These are phyloP conservation scores for Cotesia congregata DNA, from an alignment of 2,888 invertebrate species.

Conservation along the genomic window DNA sequence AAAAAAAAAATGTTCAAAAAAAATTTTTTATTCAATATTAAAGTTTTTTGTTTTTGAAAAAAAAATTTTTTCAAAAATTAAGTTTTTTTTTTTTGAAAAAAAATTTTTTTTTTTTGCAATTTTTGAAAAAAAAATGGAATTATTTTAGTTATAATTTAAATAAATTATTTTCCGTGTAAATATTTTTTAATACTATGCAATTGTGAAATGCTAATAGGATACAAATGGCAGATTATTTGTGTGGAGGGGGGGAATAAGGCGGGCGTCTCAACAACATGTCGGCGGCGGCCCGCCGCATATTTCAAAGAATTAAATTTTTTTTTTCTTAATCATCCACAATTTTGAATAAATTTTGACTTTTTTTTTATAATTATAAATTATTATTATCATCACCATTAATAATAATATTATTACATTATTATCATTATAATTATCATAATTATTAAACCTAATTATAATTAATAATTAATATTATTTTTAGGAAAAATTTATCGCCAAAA, in stretches of 20 bases:
- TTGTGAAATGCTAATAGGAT: slow-evolving; percentile 38
- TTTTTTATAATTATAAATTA: background rate
- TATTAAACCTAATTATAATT: background rate
- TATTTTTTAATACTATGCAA: slow-evolving; percentile 26
- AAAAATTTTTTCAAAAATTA: too few relatives aligned
- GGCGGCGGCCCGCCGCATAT: slow-evolving; percentile 59
- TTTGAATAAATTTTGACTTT: background rate
- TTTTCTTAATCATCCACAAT: slow-evolving; percentile 2
- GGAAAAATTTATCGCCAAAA: slow-evolving; percentile 16
- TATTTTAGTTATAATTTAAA: background rate
- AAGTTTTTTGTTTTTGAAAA: too few relatives aligned
- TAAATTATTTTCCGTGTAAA: slow-evolving; percentile 32
- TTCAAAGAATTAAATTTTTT: background rate
- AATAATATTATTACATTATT: background rate
- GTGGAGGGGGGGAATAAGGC: slow-evolving; percentile 47
- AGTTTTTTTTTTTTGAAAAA: background rate
- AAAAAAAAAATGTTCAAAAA: too few relatives aligned
- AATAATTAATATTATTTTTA: slow-evolving; percentile 11
- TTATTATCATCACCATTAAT: background rate
- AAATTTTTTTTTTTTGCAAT: background rate
- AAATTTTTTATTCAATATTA: too few relatives aligned
- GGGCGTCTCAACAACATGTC: slow-evolving; percentile 62
- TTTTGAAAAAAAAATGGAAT: background rate
- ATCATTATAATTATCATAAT: background rate
- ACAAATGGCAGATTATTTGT: slow-evolving; percentile 13